Evolutionary conservation across 2,888 invertebrate species (phyloP).

Genomic region (Boloria selene): DNA sequence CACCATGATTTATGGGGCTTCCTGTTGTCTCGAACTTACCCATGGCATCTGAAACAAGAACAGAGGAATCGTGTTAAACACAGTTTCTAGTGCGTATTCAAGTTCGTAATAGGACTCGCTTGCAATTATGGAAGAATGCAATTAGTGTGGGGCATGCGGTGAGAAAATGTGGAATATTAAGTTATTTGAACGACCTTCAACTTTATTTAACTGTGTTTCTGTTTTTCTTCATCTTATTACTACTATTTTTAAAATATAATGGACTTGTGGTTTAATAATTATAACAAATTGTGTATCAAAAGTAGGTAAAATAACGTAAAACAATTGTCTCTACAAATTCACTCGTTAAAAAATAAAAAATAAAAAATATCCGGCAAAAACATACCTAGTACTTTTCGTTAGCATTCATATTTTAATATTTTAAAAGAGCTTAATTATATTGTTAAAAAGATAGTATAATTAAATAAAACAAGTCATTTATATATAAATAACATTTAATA

Average conservation of each 20-base stretch:
- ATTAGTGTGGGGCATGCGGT: conserved; percentile 7
- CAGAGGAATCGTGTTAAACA: conserved; percentile 48
- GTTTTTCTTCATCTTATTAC: not conserved
- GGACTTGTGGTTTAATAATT: too few relatives aligned
- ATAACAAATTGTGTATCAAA: too few relatives aligned
- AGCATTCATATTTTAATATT: too few relatives aligned
- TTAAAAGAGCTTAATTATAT: too few relatives aligned
- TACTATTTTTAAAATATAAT: not conserved
- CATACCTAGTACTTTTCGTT: too few relatives aligned
- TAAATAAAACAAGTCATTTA: too few relatives aligned
- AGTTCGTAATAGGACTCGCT: conserved; percentile 14
- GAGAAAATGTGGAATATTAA: conserved; percentile 19
- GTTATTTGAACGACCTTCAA: conserved; percentile 17
- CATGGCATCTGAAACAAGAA: conserved; percentile 90
- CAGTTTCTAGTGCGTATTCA: conserved; percentile 12
- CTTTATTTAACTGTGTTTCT: not conserved
- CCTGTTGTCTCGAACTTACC: conserved; percentile 84
- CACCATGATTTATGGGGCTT: conserved; percentile 69
- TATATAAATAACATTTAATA: too few relatives aligned
- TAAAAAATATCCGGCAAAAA: too few relatives aligned
- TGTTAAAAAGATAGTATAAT: too few relatives aligned
- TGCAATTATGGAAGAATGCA: conserved; percentile 20
- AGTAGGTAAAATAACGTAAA: too few relatives aligned
- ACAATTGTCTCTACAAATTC: too few relatives aligned
- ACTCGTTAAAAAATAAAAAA: too few relatives aligned